Base-by-base conservation (phyloP, 1,140 invertebrate genomes). In the Harlomillsia oculata region DNA sequence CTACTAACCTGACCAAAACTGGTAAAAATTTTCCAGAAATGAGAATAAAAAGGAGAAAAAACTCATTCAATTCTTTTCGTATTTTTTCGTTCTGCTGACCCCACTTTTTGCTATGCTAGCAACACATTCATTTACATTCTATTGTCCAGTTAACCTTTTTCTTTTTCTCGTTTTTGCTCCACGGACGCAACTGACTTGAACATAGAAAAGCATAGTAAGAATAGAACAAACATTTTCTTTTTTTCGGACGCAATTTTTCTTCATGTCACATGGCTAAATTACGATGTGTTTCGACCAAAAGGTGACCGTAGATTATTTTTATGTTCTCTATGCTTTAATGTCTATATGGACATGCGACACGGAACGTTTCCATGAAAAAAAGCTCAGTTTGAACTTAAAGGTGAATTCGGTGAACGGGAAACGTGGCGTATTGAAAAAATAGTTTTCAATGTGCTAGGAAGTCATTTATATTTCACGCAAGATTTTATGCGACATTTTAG, bases 391-490 rank as follows among this genome's bases (percentile, higher is more conserved):
- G 18, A 8, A 16, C 11, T 16, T 41, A 21, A 29, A n/a, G n/a
- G 16, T 25, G 23, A 29, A 26, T 46, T 26, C 16, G 3, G 14
- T 8, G 18, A 8, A 41, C 6, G 18, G 18, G 18, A 18, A n/a
- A 41, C 8, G 8, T 41, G 39, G 6, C 8, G 8, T 34, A 41
- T 41, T 30, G 45, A 34, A 34, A 13, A n/a, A 48, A 16, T 25
- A 11, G n/a, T 29, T 14, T 20, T 16, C 49, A 51, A n/a, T n/a
- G n/a, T n/a, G 34, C 36, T 43, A 56, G 48, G 58, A 61, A 61
- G 53, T 53, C 53, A 60, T 60, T 60, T 55, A 60, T 60, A 55
- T 60, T 60, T 55, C 58, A 60, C 30, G 58, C 52, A 25, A 16
- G 37, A 59, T 34, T 40, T 50, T 59, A 44, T 34, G 51, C 29